These are phyloP conservation scores for Callorhinus ursinus DNA, from an alignment of 2,113 vertebrate genomes.

Conservation along the genomic window DNA sequence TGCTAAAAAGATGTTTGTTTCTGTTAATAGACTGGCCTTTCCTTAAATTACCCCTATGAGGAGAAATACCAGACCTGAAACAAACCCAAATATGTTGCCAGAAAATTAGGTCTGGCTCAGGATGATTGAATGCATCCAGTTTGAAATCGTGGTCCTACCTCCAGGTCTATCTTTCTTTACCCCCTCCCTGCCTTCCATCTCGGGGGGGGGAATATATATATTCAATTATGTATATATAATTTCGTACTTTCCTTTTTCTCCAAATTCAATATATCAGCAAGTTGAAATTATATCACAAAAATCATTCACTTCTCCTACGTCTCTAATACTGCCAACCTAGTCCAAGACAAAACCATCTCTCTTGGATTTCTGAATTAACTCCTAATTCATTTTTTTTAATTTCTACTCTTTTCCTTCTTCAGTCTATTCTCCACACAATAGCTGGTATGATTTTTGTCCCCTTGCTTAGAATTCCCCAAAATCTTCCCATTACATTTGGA, in stretches of 20 bases:
- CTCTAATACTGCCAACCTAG: background rate
- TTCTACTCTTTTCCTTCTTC: background rate
- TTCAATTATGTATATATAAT: background rate
- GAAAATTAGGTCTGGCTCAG: slow-evolving; percentile 50
- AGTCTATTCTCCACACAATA: background rate
- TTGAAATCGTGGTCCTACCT: slow-evolving; percentile 10
- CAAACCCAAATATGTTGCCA: slow-evolving; percentile 4
- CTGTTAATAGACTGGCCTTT: slow-evolving; percentile 61
- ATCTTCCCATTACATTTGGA: background rate
- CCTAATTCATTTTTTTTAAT: background rate
- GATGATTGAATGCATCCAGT: slow-evolving; percentile 30
- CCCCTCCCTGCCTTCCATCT: background rate
- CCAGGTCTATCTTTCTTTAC: slow-evolving; percentile 25
- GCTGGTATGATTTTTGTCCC: background rate
- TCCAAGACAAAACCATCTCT: background rate
- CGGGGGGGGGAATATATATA: background rate
- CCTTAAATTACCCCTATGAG: slow-evolving; percentile 23
- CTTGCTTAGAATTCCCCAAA: background rate
- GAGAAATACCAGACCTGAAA: slow-evolving; percentile 54
- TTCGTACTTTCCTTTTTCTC: slow-evolving; percentile 11
- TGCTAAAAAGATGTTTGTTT: slow-evolving; percentile 67
- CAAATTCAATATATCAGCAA: background rate
- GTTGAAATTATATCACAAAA: slow-evolving; percentile 19
- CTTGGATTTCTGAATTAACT: slow-evolving; percentile 16
- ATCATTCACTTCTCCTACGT: background rate